Evolutionary conservation across 2,888 invertebrate genomes (phyloP).

Genomic region (Emmelina monodactyla): DNA sequence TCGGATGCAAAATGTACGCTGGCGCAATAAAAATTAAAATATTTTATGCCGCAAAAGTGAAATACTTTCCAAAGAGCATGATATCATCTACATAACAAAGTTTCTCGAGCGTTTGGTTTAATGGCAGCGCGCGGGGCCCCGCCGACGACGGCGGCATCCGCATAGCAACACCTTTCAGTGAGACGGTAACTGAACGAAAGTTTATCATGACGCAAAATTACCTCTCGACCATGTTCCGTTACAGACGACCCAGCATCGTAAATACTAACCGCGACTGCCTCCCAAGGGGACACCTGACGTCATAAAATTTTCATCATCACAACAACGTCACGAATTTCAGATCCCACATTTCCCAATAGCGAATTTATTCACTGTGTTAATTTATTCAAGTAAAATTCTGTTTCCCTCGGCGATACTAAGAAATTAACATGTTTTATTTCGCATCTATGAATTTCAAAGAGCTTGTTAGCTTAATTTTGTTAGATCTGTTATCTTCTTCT

Average conservation of each 20-base stretch:
- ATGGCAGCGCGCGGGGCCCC: constrained; percentile 49
- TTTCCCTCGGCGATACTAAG: constrained; percentile 27
- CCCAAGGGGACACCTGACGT: constrained; percentile 15
- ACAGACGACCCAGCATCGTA: constrained; percentile 24
- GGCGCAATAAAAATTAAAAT: not conserved
- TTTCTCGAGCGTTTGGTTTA: constrained; percentile 46
- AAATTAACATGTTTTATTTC: constrained; percentile 37
- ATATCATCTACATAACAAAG: constrained; percentile 53
- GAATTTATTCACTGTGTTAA: constrained; percentile 24
- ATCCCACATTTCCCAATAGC: constrained; percentile 15
- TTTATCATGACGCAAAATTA: constrained; percentile 42
- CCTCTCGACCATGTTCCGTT: constrained; percentile 34
- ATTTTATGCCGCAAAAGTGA: constrained; percentile 19
- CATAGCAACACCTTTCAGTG: constrained; percentile 59
- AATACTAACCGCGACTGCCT: constrained; percentile 26
- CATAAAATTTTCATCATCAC: constrained; percentile 23
- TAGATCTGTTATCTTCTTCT: constrained; percentile 13
- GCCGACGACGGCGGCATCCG: constrained; percentile 34
- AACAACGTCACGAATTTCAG: constrained; percentile 20
- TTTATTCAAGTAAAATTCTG: constrained; percentile 31
- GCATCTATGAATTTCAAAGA: constrained; percentile 36
- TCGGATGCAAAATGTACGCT: not conserved
- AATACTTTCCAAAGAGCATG: constrained; percentile 56
- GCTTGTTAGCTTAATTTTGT: constrained; percentile 32
- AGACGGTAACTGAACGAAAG: constrained; percentile 59